Percentiles rank a stretch among this genome's conserved stretches.
Evolutionary conservation across 2,797 vertebrate genomes (phyloP).

Genomic region (Fundulus diaphanus): DNA sequence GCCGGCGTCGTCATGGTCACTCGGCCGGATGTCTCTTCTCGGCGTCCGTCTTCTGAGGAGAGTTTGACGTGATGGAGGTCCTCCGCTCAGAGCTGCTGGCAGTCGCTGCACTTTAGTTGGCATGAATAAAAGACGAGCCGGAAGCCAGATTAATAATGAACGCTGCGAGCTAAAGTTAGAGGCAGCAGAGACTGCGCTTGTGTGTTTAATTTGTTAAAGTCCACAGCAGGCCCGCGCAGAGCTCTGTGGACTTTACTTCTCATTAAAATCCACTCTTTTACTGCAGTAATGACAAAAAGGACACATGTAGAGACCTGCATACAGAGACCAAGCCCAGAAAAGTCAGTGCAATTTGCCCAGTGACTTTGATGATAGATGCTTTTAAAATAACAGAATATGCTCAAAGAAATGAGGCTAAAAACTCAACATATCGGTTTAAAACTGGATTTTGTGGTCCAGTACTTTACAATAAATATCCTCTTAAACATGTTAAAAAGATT

Average conservation of each 20-base stretch:
- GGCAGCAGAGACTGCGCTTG: constrained; percentile 18
- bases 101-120: constrained; percentile 66
- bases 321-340: background rate
- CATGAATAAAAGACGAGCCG: constrained; percentile 75
- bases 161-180: constrained; percentile 59
- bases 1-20: constrained; percentile 58
- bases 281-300: constrained; percentile 25
- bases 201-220: constrained; percentile 66
- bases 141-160: constrained; percentile 73
- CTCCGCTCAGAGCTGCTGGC: constrained; percentile 52
- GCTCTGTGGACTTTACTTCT: constrained; percentile 61
- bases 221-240: constrained; percentile 11
- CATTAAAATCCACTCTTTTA: constrained; percentile 58
- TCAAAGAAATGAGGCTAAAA: background rate
- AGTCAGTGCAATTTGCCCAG: background rate
- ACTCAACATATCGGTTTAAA: background rate
- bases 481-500: background rate
- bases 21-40: constrained; percentile 26
- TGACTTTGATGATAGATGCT: background rate
- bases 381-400: background rate
- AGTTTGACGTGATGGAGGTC: constrained; percentile 42
- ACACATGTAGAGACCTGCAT: background rate
- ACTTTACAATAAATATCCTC: background rate
- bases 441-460: background rate
- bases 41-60: constrained; percentile 15